phyloP scores from a whole-genome alignment of 2,113 vertebrate genomes.

The Xiphophorus hellerii region DNA sequence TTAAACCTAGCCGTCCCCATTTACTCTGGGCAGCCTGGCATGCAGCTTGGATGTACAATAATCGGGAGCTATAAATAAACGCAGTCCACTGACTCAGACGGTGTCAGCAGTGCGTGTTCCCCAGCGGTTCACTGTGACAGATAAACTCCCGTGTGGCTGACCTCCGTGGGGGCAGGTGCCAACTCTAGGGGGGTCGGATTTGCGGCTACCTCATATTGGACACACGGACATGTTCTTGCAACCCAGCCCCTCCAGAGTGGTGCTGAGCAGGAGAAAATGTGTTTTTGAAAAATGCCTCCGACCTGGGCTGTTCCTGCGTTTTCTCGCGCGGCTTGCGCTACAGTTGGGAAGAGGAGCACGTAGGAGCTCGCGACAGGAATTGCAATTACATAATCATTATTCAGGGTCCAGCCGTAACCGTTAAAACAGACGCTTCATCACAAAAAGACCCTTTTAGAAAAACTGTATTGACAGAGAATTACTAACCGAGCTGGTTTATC shows the following conservation, averaged over 20 bases:
- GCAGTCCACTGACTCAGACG: slow-evolving; percentile 66
- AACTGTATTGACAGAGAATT: not conserved
- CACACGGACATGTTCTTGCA: slow-evolving; percentile 32
- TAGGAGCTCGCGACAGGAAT: slow-evolving; percentile 24
- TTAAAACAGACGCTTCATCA: not conserved
- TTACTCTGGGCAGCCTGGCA: not conserved
- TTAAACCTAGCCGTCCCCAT: too few relatives aligned
- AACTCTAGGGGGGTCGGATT: slow-evolving; percentile 9
- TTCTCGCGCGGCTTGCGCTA: not conserved
- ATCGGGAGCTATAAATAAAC: slow-evolving; percentile 73
- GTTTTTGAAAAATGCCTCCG: not conserved
- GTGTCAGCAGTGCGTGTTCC: slow-evolving; percentile 68
- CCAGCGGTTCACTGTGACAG: slow-evolving; percentile 54
- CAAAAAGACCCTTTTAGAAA: not conserved
- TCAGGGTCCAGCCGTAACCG: slow-evolving; percentile 40
- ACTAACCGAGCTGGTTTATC: not conserved
- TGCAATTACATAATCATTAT: slow-evolving; percentile 65
- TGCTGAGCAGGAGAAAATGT: not conserved
- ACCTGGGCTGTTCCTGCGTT: not conserved
- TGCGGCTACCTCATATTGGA: not conserved
- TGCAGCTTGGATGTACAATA: slow-evolving; percentile 56
- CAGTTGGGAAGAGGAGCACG: slow-evolving; percentile 24
- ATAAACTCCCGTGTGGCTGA: slow-evolving; percentile 54
- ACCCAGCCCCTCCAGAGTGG: not conserved
- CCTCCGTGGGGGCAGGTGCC: slow-evolving; percentile 65